Conservation (phyloP, 2,113 vertebrate species). For the Caranx melampygus region DNA sequence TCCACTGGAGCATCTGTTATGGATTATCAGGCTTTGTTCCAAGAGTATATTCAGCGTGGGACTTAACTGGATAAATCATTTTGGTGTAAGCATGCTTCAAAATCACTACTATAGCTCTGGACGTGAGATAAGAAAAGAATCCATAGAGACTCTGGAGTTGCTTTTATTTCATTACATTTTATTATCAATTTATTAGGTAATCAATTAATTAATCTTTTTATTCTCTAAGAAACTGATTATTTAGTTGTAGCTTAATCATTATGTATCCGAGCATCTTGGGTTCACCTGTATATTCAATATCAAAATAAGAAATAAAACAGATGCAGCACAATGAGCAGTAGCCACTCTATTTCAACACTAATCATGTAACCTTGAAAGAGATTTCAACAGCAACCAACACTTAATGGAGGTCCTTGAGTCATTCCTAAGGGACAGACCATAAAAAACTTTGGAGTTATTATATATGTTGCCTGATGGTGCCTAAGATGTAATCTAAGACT, state of each 20-base stretch:
- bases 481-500: not conserved
- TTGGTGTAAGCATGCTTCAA: constrained; percentile 62
- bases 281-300: too few relatives aligned
- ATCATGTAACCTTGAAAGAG: too few relatives aligned
- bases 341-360: too few relatives aligned
- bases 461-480: not conserved
- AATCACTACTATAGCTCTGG: constrained; percentile 58
- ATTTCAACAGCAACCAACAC: too few relatives aligned
- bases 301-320: too few relatives aligned
- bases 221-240: not conserved
- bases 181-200: not conserved
- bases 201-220: constrained; percentile 1
- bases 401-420: too few relatives aligned
- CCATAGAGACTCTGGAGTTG: not conserved
- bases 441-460: not conserved
- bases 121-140: constrained; percentile 43
- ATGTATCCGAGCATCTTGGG: too few relatives aligned
- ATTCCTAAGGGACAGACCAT: too few relatives aligned
- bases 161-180: not conserved
- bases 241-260: not conserved
- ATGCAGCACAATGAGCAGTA: too few relatives aligned
- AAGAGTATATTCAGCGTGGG: constrained; percentile 64
- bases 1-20: constrained; percentile 78
- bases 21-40: constrained; percentile 79
- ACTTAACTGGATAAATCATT: constrained; percentile 57